Conservation (phyloP, 2,888 invertebrate species). For the Sympetrum striolatum region DNA sequence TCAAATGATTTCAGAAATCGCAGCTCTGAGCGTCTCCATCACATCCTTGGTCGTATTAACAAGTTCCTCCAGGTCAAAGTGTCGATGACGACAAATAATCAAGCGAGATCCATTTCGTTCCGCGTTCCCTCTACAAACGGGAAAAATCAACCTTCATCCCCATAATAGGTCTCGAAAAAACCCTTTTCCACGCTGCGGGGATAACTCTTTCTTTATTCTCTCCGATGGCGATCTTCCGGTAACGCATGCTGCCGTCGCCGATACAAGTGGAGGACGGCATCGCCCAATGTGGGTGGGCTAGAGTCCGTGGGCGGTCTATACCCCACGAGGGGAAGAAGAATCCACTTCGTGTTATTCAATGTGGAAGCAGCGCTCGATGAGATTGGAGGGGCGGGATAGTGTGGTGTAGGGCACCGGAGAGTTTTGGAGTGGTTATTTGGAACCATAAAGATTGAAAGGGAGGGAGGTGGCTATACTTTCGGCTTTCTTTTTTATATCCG, state of each 20-base stretch:
- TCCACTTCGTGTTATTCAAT: not conserved
- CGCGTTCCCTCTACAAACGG: not conserved
- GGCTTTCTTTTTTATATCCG: not conserved
- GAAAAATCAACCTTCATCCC: not conserved
- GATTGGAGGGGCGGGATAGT: not conserved
- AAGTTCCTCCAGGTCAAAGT: not conserved
- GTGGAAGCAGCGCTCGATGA: not conserved
- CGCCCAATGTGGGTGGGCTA: not conserved
- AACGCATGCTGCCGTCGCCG: no score
- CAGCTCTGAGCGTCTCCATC: no score
- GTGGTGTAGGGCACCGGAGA: not conserved
- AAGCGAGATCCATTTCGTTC: not conserved
- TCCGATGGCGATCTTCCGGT: not conserved
- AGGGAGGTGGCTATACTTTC: not conserved
- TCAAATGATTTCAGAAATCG: no score
- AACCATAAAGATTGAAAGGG: not conserved
- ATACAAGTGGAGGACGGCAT: not conserved
- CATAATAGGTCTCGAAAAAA: not conserved
- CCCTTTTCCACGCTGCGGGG: not conserved
- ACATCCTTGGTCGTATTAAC: no score
- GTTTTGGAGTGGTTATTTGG: conserved; percentile 21
- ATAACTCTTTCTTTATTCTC: not conserved
- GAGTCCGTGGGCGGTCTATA: no score
- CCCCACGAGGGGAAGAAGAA: not conserved
- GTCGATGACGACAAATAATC: not conserved